phyloP scores from a whole-genome alignment of 92 coral and sea anemone species.

The Isaurus tuberculatus region DNA sequence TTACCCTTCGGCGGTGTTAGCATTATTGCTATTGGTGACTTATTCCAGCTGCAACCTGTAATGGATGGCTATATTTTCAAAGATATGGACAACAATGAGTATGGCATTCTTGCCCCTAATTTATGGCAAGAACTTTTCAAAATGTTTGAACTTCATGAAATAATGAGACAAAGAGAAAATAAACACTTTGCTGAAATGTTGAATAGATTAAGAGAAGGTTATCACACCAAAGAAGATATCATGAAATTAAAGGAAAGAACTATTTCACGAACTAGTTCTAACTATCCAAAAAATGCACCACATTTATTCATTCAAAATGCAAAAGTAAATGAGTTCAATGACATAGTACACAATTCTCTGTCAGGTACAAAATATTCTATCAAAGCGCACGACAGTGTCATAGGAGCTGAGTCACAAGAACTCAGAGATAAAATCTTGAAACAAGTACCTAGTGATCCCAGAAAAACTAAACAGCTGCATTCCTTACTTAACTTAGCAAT shows the following conservation, averaged over 20 bases:
- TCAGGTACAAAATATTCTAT: slow-evolving; percentile 58
- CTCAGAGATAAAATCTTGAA: background rate
- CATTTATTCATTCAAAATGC: slow-evolving; percentile 69
- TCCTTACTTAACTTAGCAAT: slow-evolving; percentile 4
- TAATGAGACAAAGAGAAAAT: slow-evolving; percentile 72
- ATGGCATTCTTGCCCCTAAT: slow-evolving; percentile 72
- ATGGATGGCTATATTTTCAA: slow-evolving; percentile 66
- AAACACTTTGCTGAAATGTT: slow-evolving; percentile 62
- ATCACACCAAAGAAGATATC: slow-evolving; percentile 64
- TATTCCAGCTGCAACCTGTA: slow-evolving; percentile 64
- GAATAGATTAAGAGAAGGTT: slow-evolving; percentile 31
- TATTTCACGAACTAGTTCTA: slow-evolving; percentile 8
- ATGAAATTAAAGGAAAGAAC: slow-evolving; percentile 58
- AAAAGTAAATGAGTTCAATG: slow-evolving; percentile 70
- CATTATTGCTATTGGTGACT: slow-evolving; percentile 4
- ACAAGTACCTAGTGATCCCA: slow-evolving; percentile 1
- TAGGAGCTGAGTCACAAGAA: slow-evolving; percentile 13
- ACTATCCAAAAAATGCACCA: slow-evolving; percentile 63
- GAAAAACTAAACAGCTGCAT: slow-evolving; percentile 2
- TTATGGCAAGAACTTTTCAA: slow-evolving; percentile 19
- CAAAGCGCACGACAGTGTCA: slow-evolving; percentile 64
- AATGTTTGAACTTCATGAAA: background rate
- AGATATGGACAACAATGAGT: slow-evolving; percentile 62
- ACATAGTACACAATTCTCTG: slow-evolving; percentile 66
- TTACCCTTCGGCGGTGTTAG: slow-evolving; percentile 8